Percentiles rank a stretch among this genome's conserved stretches.
Evolutionary conservation across 2,797 vertebrate genomes (phyloP).

Genomic region (Menidia menidia): DNA sequence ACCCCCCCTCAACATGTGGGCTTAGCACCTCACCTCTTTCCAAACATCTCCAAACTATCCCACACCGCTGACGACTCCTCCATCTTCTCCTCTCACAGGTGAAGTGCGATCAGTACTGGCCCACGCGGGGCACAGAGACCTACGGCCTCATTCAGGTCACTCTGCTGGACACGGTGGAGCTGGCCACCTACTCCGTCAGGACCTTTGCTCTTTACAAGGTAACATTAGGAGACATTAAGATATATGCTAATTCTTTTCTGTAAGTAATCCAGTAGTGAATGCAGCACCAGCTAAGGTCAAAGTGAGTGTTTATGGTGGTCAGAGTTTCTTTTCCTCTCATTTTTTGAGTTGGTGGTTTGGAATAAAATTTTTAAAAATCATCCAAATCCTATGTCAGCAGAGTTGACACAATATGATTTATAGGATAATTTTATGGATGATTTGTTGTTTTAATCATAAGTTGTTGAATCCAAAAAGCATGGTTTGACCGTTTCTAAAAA

Average conservation of each 20-base stretch:
- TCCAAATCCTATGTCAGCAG: background rate
- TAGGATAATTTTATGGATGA: background rate
- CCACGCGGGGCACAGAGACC: constrained; percentile 95
- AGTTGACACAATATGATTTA: background rate
- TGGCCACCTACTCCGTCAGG: constrained; percentile 96
- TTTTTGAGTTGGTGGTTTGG: background rate
- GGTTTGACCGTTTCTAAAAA: background rate
- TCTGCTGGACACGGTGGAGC: constrained; percentile 94
- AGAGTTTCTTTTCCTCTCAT: background rate
- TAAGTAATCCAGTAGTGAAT: no score
- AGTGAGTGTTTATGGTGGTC: background rate
- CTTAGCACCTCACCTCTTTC: constrained; percentile 27
- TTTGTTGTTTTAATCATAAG: background rate
- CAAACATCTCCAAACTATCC: constrained; percentile 11
- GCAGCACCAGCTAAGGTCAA: no score
- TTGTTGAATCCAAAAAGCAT: background rate
- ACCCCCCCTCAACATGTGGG: constrained; percentile 28
- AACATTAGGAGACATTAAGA: constrained; percentile 27
- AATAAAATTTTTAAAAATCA: background rate
- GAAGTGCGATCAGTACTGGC: constrained; percentile 99
- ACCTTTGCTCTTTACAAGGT: constrained; percentile 99
- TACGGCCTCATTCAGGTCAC: constrained; percentile 96
- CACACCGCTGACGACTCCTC: constrained; percentile 33
- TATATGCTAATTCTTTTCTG: no score
- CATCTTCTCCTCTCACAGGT: constrained; percentile 80